Percentiles rank a stretch among this genome's conserved stretches.
These are phyloP conservation scores for Botia kubotai DNA, from an alignment of 2,797 vertebrate genomes.

Conservation along the genomic window DNA sequence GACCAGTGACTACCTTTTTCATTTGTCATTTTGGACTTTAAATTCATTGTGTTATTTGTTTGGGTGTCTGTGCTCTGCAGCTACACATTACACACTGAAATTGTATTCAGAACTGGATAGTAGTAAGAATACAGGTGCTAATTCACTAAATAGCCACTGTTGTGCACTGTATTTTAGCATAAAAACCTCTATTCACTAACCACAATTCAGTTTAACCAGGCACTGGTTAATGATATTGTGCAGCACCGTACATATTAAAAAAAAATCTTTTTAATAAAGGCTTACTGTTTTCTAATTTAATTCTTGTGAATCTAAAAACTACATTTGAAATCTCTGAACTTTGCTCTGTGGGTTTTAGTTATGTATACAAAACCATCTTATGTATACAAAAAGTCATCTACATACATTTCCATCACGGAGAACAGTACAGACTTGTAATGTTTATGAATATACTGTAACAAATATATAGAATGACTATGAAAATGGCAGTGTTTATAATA, in stretches of 20 bases:
- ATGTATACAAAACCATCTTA: too few species aligned
- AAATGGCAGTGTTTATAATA: background rate
- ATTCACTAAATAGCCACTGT: background rate
- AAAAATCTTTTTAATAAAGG: background rate
- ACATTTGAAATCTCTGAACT: too few species aligned
- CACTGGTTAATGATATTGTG: background rate
- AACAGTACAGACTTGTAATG: too few species aligned
- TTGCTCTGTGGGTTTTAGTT: too few species aligned
- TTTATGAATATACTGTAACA: background rate
- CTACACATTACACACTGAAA: background rate
- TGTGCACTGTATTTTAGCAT: too few species aligned
- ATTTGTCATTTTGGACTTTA: background rate
- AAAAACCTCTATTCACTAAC: background rate
- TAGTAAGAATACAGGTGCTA: too few species aligned
- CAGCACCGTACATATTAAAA: background rate
- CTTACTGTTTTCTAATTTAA: background rate
- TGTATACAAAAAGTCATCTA: too few species aligned
- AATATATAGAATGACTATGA: background rate
- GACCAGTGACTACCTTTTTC: background rate
- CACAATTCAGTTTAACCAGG: background rate
- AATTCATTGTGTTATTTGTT: constrained; percentile 17
- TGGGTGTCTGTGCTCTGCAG: background rate
- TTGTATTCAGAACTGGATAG: background rate
- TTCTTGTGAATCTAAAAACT: too few species aligned
- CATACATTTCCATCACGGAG: too few species aligned